Conservation (phyloP, 2,797 vertebrate species). For the Dromococcyx pavoninus region DNA sequence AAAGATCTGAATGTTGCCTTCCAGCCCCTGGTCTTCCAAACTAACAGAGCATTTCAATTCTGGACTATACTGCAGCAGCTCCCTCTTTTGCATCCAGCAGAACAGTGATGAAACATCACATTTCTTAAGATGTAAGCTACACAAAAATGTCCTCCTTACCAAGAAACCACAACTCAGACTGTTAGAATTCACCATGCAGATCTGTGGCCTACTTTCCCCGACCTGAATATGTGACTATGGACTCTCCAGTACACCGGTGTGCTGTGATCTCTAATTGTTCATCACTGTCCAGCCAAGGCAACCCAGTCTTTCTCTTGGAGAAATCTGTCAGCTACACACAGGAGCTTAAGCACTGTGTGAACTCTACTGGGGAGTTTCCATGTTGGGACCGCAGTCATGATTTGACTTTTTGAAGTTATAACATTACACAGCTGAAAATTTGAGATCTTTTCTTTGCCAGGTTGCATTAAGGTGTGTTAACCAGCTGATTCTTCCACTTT, state of each 20-base stretch:
- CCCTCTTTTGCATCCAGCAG: background rate
- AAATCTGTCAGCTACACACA: background rate
- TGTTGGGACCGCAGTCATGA: background rate
- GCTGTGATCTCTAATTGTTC: background rate
- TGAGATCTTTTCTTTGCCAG: background rate
- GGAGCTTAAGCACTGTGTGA: background rate
- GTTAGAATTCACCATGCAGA: background rate
- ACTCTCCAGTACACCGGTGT: background rate
- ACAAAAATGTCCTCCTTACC: background rate
- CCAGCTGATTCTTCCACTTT: background rate
- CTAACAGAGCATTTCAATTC: background rate
- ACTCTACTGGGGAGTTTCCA: background rate
- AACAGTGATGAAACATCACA: background rate
- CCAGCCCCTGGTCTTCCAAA: background rate
- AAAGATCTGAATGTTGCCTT: background rate
- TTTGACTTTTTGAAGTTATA: background rate
- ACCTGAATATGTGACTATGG: background rate
- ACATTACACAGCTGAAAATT: background rate
- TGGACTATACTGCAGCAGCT: background rate
- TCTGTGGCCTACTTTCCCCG: slow-evolving; percentile 3
- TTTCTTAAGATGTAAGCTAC: background rate
- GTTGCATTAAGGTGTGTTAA: background rate
- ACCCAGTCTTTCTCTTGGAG: background rate
- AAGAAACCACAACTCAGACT: background rate
- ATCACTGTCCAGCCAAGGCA: background rate